These are phyloP conservation scores for Telmatochromis sp. DNA, from an alignment of 2,113 vertebrate genomes.

Conservation along the genomic window DNA sequence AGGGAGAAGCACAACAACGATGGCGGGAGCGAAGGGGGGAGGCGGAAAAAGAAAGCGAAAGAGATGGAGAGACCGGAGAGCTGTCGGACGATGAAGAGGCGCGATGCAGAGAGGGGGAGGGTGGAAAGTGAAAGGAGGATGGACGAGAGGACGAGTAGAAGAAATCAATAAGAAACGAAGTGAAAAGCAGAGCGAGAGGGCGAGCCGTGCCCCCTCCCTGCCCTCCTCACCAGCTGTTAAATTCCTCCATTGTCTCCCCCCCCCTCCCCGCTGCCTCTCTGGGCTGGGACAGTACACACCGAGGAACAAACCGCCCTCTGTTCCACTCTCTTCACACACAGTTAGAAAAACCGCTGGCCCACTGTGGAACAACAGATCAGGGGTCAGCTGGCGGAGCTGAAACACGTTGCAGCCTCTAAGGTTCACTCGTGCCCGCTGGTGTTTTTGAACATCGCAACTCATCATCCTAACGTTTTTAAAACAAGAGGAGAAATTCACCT, in stretches of 20 bases:
- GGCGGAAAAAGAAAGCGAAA: not conserved
- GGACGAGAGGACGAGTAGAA: not conserved
- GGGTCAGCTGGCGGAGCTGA: not conserved
- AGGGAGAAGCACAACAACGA: not conserved
- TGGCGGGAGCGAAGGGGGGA: not conserved
- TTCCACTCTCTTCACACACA: not conserved
- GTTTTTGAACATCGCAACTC: not conserved
- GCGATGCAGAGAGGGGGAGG: not conserved
- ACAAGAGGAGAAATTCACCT: rapidly evolving
- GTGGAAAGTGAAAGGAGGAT: not conserved
- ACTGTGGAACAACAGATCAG: conserved; percentile 35
- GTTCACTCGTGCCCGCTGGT: not conserved
- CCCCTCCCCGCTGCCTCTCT: not conserved
- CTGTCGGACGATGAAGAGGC: not conserved
- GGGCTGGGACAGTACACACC: not conserved
- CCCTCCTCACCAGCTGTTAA: conserved; percentile 45
- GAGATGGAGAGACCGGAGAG: not conserved
- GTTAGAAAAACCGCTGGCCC: not conserved
- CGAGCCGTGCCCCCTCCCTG: not conserved
- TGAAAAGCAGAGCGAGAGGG: not conserved
- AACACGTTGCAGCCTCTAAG: not conserved
- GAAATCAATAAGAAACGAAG: not conserved
- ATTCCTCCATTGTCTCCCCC: conserved; percentile 44
- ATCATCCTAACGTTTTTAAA: rapidly evolving
- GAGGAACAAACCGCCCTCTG: conserved; percentile 43